A percentile compares a stretch with the other conserved stretches of the same genome.
Evolutionary conservation across 1,140 invertebrate species (phyloP).

Genomic region (Drosophila tropicalis): DNA sequence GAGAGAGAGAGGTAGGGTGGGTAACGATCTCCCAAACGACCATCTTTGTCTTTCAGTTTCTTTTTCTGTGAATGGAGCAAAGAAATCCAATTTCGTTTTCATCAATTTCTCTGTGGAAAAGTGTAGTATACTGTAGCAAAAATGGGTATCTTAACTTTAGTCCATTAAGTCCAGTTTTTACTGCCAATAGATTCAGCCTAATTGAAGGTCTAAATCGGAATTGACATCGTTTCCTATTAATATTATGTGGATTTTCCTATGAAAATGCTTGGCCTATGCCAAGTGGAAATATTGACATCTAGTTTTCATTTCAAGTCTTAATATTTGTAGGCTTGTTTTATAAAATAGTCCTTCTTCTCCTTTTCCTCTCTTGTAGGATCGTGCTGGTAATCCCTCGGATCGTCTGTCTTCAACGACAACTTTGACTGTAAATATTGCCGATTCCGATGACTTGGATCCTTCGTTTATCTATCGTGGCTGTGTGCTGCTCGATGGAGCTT

Average conservation of each 20-base stretch:
- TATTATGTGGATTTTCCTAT: no score
- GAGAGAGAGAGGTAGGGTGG: no score
- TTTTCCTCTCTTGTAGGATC: conserved; percentile 86
- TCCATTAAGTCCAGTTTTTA: no score
- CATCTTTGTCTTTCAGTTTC: not conserved
- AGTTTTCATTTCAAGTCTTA: no score
- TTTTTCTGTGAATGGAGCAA: not conserved
- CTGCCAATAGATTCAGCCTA: no score
- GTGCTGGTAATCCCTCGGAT: conserved; percentile 89
- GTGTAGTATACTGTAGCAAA: no score
- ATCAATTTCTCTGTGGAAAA: not conserved
- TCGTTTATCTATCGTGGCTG: conserved; percentile 94
- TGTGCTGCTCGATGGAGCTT: conserved; percentile 89
- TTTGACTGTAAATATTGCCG: conserved; percentile 92
- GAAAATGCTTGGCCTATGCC: no score
- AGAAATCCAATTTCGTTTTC: not conserved
- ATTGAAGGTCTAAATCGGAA: no score
- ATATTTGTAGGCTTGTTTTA: no score
- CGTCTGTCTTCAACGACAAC: conserved; percentile 92
- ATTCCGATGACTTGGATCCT: conserved; percentile 95
- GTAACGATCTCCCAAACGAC: not conserved
- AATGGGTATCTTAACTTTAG: no score
- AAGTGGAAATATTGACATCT: no score
- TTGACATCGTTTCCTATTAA: no score
- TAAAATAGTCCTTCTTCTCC: not conserved